Conservation (phyloP, 1,140 invertebrate species). For the Conus betulinus region DNA sequence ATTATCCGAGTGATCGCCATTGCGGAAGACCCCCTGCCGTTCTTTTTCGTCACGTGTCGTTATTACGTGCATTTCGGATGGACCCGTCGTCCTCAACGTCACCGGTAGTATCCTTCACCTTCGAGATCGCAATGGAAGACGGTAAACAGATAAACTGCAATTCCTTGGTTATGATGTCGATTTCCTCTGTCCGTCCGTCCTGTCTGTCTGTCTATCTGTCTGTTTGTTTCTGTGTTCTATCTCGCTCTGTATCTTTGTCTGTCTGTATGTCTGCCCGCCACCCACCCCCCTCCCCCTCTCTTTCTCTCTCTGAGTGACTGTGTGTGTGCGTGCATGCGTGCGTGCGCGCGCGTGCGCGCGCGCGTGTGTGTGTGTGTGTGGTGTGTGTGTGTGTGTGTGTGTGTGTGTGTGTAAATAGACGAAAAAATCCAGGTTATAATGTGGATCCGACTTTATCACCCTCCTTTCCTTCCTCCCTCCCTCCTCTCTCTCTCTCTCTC, state of each 20-base stretch:
- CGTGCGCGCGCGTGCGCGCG: too few relatives aligned
- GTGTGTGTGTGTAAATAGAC: too few relatives aligned
- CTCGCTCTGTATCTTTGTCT: not conserved
- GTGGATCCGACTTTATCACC: too few relatives aligned
- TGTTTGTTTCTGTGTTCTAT: not conserved
- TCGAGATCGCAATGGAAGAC: not conserved
- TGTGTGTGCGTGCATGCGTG: too few relatives aligned
- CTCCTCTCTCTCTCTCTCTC: too few relatives aligned
- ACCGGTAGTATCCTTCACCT: not conserved
- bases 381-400: too few relatives aligned
- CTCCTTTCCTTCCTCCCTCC: too few relatives aligned
- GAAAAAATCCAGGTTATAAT: too few relatives aligned
- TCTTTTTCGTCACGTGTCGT: constrained; percentile 22
- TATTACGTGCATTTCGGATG: not conserved
- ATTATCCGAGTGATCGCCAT: constrained; percentile 5
- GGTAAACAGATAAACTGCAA: not conserved
- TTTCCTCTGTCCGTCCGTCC: not conserved
- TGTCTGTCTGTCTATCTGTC: not conserved
- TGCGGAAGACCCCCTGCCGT: constrained; percentile 9
- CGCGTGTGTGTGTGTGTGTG: too few relatives aligned
- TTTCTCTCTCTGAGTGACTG: too few relatives aligned
- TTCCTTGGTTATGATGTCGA: too few relatives aligned
- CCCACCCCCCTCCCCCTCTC: not conserved
- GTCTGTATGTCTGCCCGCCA: not conserved
- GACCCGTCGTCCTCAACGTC: not conserved